A percentile compares a stretch with the other conserved stretches of the same genome.
Conservation (phyloP, 2,888 invertebrate genomes). For the Elgonia sp. region DNA sequence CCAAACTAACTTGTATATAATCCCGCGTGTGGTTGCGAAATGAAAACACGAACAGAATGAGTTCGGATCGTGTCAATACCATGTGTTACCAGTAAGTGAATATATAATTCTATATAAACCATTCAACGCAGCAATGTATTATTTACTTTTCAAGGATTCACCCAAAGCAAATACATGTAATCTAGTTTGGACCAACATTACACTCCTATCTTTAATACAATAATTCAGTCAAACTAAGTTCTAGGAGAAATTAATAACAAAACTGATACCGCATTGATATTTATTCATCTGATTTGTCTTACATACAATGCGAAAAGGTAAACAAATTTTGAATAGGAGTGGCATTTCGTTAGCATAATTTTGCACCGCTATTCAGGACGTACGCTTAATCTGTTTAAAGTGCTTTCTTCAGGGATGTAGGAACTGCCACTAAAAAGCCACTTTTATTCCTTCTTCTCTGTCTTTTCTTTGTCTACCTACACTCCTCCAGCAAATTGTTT, state of each 20-base stretch:
- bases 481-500: slow-evolving; percentile 50
- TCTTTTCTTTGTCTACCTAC: slow-evolving; percentile 54
- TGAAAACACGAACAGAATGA: slow-evolving; percentile 64
- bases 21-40: slow-evolving; percentile 65
- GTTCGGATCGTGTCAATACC: slow-evolving; percentile 55
- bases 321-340: slow-evolving; percentile 35
- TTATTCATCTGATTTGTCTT: slow-evolving; percentile 44
- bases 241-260: slow-evolving; percentile 4
- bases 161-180: slow-evolving; percentile 43
- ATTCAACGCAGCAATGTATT: slow-evolving; percentile 62
- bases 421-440: slow-evolving; percentile 76
- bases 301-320: slow-evolving; percentile 26
- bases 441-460: slow-evolving; percentile 71
- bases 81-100: slow-evolving; percentile 66
- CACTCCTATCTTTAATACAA: not conserved
- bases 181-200: not conserved
- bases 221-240: not conserved
- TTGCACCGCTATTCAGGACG: slow-evolving; percentile 54
- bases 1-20: slow-evolving; percentile 65
- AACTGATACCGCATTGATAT: slow-evolving; percentile 23
- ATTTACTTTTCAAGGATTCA: slow-evolving; percentile 48
- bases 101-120: slow-evolving; percentile 68
- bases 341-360: slow-evolving; percentile 57
- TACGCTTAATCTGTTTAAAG: slow-evolving; percentile 65
- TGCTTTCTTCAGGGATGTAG: slow-evolving; percentile 67